These are phyloP conservation scores for Nannospalax galili DNA, from an alignment of 2,113 vertebrate species.

Conservation along the genomic window DNA sequence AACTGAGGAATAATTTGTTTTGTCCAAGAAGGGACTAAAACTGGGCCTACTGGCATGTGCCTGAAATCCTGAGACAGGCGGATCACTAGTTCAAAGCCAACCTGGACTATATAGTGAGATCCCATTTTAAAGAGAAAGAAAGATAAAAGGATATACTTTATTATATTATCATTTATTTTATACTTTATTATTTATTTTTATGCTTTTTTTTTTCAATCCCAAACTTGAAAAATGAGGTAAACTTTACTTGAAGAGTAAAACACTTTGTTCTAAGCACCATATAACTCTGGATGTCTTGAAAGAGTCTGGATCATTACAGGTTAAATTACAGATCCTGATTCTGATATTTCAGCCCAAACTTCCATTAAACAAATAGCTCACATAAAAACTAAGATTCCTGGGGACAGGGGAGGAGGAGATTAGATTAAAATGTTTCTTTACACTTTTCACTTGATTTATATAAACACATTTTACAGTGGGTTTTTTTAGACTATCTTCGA, in stretches of 20 bases:
- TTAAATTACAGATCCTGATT: conserved; percentile 6
- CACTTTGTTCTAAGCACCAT: not conserved
- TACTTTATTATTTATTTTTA: too few relatives aligned
- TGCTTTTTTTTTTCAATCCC: too few relatives aligned
- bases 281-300: not conserved
- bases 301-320: not conserved
- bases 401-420: not conserved
- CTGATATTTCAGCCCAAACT: not conserved
- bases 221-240: too few relatives aligned
- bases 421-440: not conserved
- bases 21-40: not conserved
- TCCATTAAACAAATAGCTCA: not conserved
- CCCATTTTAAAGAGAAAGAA: not conserved
- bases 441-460: conserved; percentile 8
- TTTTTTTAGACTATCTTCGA: not conserved
- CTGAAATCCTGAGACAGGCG: not conserved
- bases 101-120: not conserved
- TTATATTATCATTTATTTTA: too few relatives aligned
- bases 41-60: too few relatives aligned
- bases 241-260: too few relatives aligned
- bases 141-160: too few relatives aligned
- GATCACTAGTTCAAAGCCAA: not conserved
- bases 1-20: not conserved
- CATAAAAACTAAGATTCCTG: not conserved
- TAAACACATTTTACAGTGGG: not conserved